phyloP scores from a whole-genome alignment of 2,888 invertebrate genomes.

The Drosophila helvetica region DNA sequence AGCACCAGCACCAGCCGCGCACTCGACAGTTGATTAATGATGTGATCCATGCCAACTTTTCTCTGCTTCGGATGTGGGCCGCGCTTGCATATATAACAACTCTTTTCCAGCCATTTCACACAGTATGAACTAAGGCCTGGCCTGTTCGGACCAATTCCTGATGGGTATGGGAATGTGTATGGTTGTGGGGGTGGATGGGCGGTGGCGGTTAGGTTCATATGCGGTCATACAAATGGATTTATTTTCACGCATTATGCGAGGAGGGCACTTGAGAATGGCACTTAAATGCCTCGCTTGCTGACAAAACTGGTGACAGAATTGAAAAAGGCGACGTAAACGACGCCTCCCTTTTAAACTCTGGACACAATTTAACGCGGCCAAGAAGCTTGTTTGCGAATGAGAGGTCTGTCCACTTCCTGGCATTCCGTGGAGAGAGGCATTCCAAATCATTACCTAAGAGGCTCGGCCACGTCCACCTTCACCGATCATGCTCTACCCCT shows the following conservation, averaged over 20 bases:
- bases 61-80: constrained; percentile 7
- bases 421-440: background rate
- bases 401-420: background rate
- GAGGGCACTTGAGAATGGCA: constrained; percentile 17
- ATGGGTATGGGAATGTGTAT: background rate
- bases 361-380: background rate
- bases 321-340: background rate
- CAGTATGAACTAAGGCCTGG: background rate
- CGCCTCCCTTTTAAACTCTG: background rate
- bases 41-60: constrained; percentile 47
- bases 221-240: constrained; percentile 45
- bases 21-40: constrained; percentile 69
- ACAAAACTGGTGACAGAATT: constrained; percentile 56
- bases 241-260: constrained; percentile 36
- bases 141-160: background rate
- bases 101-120: constrained; percentile 10
- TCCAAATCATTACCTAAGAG: background rate
- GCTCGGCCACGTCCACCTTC: background rate
- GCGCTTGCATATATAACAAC: constrained; percentile 16
- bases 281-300: constrained; percentile 20
- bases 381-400: constrained; percentile 5
- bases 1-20: constrained; percentile 26
- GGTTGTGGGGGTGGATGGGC: background rate
- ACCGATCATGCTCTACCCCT: background rate
- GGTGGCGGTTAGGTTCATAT: too few species aligned